phyloP scores from a whole-genome alignment of 2,888 invertebrate genomes.

The Zygogramma bicolorata region DNA sequence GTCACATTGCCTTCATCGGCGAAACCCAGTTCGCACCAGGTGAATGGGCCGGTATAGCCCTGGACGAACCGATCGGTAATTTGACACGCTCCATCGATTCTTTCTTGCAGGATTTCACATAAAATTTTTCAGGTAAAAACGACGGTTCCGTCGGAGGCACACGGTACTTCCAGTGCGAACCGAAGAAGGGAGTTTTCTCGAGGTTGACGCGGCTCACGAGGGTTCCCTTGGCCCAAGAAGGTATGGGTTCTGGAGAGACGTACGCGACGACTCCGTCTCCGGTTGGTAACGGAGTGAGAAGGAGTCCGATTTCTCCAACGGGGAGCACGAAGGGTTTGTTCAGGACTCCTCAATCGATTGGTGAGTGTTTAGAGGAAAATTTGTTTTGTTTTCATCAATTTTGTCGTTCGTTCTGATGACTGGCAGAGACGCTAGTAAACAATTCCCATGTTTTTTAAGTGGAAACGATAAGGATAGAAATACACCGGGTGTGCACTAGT shows the following conservation, averaged over 20 bases:
- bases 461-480: too few relatives aligned
- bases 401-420: too few relatives aligned
- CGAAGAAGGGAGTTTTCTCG: slow-evolving; percentile 94
- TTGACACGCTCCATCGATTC: not conserved
- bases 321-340: slow-evolving; percentile 59
- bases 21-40: slow-evolving; percentile 98
- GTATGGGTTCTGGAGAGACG: slow-evolving; percentile 54
- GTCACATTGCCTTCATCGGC: slow-evolving; percentile 93
- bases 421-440: too few relatives aligned
- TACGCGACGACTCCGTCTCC: slow-evolving; percentile 61
- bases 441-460: too few relatives aligned
- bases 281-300: slow-evolving; percentile 55
- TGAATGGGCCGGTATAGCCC: slow-evolving; percentile 97
- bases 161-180: slow-evolving; percentile 93
- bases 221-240: slow-evolving; percentile 71
- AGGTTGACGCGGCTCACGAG: slow-evolving; percentile 87
- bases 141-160: slow-evolving; percentile 94
- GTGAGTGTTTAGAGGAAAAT: slow-evolving; percentile 55
- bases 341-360: slow-evolving; percentile 58
- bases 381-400: too few relatives aligned
- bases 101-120: not conserved
- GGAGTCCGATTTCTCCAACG: slow-evolving; percentile 61
- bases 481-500: too few relatives aligned
- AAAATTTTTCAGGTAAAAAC: slow-evolving; percentile 82
- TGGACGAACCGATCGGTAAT: slow-evolving; percentile 94